Evolutionary conservation across 2,113 vertebrate genomes (phyloP), one percentile per base, ranked within the genome.

Genomic region (Hirundichthys speculiger): DNA sequence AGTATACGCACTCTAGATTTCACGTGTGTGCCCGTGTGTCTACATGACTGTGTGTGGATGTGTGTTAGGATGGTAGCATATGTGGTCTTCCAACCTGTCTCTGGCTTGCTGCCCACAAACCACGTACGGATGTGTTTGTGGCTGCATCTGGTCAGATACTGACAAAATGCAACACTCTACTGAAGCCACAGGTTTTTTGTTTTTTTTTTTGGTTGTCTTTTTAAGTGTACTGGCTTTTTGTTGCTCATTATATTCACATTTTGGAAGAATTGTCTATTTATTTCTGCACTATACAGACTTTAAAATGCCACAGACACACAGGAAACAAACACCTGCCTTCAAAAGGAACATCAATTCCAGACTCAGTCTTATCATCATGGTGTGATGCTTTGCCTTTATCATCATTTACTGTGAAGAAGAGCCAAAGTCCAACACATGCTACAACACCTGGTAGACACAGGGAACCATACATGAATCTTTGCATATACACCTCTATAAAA

Each of bases 81-180:
- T 79, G 81, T 56, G 64, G 58, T 67, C 65, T 82, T 71, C 57
- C 64, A 86, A 85, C 73, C 75, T 64, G 79, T 77, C 68, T 80
- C 67, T 65, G 70, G 79, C 48, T 42, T 25, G 21, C 46, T 77
- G 72, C 64, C 59, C 65, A 82, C 58, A 76, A 70, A 68, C 24
- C 40, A 81, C 56, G 64, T 18, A 79, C 19, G 10, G 43, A 46
- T 65, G 25, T 16, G 57, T 65, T 73, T 50, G 42, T 57, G 51
- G 41, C 38, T 27, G 16, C 30, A 79, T 80, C 40, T 43, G 47
- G 52, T 75, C 59, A 56, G 40, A 71, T 57, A 34, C 58, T 42
- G 50, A 64, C 62, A 77, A 69, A 59, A 69, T 62, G 52, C 55
- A 60, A 54, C 39, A 40, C 60, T 57, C 45, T 20, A 19, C 64